phyloP scores from a whole-genome alignment of 1,140 invertebrate genomes.

The Oscheius sp. region DNA sequence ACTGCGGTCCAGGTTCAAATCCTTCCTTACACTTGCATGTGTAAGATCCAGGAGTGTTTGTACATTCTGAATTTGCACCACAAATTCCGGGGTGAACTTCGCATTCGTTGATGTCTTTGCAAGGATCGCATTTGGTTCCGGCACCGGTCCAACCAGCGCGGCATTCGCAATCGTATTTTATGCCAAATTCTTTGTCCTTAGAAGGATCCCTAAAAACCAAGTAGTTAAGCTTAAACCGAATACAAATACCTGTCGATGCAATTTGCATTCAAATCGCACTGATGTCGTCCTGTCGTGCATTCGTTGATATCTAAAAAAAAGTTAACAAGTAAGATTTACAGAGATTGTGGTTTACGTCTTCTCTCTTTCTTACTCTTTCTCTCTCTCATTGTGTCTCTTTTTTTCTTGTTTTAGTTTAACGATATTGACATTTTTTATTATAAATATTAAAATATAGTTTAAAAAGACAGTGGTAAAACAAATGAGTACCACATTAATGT shows the following conservation, averaged over 20 bases:
- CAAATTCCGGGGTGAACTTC: neutral
- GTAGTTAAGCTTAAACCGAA: neutral
- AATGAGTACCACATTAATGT: no score
- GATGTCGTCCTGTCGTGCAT: constrained; percentile 50
- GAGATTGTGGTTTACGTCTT: no score
- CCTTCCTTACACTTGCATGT: constrained; percentile 74
- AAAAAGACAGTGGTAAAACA: no score
- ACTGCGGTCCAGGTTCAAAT: no score
- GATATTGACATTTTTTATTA: no score
- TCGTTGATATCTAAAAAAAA: constrained; percentile 55
- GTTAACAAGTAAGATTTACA: no score
- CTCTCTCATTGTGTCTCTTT: no score
- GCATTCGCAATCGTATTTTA: constrained; percentile 72
- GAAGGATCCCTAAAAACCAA: neutral
- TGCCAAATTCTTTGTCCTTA: neutral
- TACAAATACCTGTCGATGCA: constrained; percentile 55
- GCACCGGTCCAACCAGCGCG: neutral
- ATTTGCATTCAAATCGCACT: constrained; percentile 59
- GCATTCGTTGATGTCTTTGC: constrained; percentile 60
- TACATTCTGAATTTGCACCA: constrained; percentile 58
- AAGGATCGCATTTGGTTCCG: constrained; percentile 71
- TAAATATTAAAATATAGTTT: no score
- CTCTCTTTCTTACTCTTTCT: no score
- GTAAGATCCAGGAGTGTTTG: constrained; percentile 71
- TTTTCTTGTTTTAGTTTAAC: no score